Evolutionary conservation across 1,140 invertebrate species (phyloP).

Genomic region (Parasteatoda tepidariorum): DNA sequence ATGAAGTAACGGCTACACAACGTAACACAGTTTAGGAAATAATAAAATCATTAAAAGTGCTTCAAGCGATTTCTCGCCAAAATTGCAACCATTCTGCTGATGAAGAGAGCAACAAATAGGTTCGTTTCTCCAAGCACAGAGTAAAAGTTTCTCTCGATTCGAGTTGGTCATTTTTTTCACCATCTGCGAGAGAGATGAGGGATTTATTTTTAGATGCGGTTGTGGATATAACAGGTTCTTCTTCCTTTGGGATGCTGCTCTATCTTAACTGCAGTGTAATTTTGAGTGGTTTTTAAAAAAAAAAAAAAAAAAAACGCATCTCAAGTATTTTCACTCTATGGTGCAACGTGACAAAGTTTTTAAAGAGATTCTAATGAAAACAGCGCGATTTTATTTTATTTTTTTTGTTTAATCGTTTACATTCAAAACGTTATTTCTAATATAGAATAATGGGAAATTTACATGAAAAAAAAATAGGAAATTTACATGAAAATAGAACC

Average conservation of each 20-base stretch:
- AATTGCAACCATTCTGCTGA: background rate
- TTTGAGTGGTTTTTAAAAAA: constrained; percentile 24
- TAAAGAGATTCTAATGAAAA: background rate
- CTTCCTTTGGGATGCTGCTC: background rate
- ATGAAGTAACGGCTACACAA: no score
- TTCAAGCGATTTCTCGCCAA: background rate
- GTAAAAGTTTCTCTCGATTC: background rate
- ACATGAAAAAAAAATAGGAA: background rate
- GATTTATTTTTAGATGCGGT: constrained; percentile 40
- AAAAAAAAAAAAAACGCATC: no score
- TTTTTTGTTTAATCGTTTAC: background rate
- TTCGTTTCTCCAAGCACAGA: background rate
- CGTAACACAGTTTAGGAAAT: no score
- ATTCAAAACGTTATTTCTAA: background rate
- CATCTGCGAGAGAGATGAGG: no score
- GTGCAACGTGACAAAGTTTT: constrained; percentile 17
- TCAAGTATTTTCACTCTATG: constrained; percentile 13
- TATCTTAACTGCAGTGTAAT: background rate
- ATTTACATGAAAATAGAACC: background rate
- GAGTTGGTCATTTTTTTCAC: background rate
- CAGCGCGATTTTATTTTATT: no score
- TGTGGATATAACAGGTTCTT: constrained; percentile 27
- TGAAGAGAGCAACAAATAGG: background rate
- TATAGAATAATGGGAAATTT: background rate
- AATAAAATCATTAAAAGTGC: no score